phyloP scores from a whole-genome alignment of 2,113 vertebrate genomes.

The Platysternon megacephalum region DNA sequence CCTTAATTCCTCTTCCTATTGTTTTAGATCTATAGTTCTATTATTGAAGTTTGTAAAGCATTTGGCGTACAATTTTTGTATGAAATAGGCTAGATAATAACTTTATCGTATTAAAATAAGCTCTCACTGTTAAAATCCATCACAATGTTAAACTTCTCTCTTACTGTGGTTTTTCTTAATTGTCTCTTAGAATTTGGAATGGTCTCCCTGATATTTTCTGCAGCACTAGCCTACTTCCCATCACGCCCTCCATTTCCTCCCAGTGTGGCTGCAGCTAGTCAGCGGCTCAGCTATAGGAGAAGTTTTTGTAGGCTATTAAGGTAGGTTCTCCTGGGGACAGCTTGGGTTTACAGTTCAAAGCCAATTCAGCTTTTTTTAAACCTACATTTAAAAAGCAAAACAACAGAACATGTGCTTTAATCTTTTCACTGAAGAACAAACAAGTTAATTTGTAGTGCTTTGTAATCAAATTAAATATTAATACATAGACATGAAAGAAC shows the following conservation, averaged over 20 bases:
- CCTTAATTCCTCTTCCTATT: neutral
- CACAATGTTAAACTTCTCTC: neutral
- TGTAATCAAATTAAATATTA: constrained; percentile 65
- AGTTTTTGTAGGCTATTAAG: constrained; percentile 94
- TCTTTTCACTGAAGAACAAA: constrained; percentile 44
- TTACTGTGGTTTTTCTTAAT: constrained; percentile 34
- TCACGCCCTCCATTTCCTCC: constrained; percentile 93
- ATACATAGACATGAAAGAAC: constrained; percentile 45
- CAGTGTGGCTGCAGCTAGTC: constrained; percentile 95
- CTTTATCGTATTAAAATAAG: neutral
- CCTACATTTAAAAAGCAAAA: constrained; percentile 32
- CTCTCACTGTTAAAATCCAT: neutral
- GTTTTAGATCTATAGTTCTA: neutral
- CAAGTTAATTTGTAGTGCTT: constrained; percentile 47
- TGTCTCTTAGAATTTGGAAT: constrained; percentile 86
- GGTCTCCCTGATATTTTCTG: constrained; percentile 87
- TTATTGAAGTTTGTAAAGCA: neutral
- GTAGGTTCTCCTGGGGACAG: constrained; percentile 68
- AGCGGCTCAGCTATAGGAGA: constrained; percentile 92
- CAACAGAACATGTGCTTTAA: constrained; percentile 44
- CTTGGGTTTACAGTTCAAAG: constrained; percentile 24
- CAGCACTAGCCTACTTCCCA: constrained; percentile 92
- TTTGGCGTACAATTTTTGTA: constrained; percentile 14
- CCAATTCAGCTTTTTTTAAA: constrained; percentile 3
- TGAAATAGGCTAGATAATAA: constrained; percentile 12